A percentile compares a stretch with the other conserved stretches of the same genome.
phyloP scores from a whole-genome alignment of 2,888 invertebrate species.

The Prenolepis imparis region DNA sequence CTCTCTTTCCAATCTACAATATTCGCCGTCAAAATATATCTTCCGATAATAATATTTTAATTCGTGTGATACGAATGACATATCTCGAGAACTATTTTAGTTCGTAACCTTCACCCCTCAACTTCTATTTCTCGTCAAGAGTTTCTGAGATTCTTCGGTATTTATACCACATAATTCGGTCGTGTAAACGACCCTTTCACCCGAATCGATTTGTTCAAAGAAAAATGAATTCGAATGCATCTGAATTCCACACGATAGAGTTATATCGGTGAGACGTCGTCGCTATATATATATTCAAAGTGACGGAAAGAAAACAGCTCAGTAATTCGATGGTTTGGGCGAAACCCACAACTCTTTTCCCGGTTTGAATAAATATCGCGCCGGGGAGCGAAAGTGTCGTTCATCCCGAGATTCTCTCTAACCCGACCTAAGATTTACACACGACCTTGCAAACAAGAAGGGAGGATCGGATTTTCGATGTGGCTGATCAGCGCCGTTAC shows the following conservation, averaged over 20 bases:
- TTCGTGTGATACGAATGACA: neutral
- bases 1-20: neutral
- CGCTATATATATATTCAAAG: conserved; percentile 30
- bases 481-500: conserved; percentile 30
- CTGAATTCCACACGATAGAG: conserved; percentile 32
- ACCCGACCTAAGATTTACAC: conserved; percentile 37
- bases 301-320: conserved; percentile 38
- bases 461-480: conserved; percentile 27
- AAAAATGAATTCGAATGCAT: conserved; percentile 59
- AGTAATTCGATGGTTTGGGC: conserved; percentile 64
- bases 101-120: neutral
- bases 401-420: conserved; percentile 39
- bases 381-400: conserved; percentile 45
- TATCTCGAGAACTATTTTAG: conserved; percentile 16
- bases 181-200: conserved; percentile 32
- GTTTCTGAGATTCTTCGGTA: conserved; percentile 10
- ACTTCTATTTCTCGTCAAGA: conserved; percentile 1
- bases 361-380: conserved; percentile 59
- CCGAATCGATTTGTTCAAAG: conserved; percentile 35
- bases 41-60: neutral
- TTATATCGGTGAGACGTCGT: conserved; percentile 38
- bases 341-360: conserved; percentile 45
- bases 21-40: conserved; percentile 8
- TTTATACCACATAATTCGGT: conserved; percentile 29
- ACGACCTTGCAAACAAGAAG: conserved; percentile 49